Conservation (phyloP, 92 coral and sea anemone species). For the Porites rus region DNA sequence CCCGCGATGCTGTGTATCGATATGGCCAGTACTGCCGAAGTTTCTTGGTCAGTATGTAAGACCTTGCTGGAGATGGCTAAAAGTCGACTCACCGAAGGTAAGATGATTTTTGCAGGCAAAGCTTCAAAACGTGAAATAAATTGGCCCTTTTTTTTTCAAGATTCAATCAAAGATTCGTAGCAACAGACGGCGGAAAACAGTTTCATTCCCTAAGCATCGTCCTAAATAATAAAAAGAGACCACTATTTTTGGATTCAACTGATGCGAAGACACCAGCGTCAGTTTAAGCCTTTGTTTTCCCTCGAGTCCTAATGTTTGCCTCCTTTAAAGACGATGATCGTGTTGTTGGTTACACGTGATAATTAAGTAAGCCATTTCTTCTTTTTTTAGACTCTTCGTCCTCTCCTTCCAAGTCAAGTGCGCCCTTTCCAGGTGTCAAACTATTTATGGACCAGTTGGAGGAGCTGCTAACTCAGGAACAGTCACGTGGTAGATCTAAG, state of each 20-base stretch:
- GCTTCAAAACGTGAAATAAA: background rate
- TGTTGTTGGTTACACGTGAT: background rate
- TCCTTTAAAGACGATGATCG: too few relatives aligned
- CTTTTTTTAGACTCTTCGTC: background rate
- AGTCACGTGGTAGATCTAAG: slow-evolving; percentile 25
- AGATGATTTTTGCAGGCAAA: background rate
- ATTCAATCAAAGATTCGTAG: too few relatives aligned
- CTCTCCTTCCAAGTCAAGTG: slow-evolving; percentile 16
- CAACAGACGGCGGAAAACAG: too few relatives aligned
- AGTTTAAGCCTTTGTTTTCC: too few relatives aligned
- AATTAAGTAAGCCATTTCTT: background rate
- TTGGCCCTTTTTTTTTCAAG: too few relatives aligned
- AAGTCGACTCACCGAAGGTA: slow-evolving; percentile 76
- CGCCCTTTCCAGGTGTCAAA: slow-evolving; percentile 59
- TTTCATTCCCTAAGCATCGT: too few relatives aligned
- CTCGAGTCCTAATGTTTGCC: too few relatives aligned
- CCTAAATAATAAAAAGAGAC: too few relatives aligned
- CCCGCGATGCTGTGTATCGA: slow-evolving; percentile 91
- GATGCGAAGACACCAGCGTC: too few relatives aligned
- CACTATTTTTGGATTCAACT: too few relatives aligned
- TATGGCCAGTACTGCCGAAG: slow-evolving; percentile 81
- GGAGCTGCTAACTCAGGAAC: slow-evolving; percentile 47
- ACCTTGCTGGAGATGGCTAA: slow-evolving; percentile 83
- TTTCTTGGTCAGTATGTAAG: slow-evolving; percentile 78
- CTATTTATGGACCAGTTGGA: slow-evolving; percentile 64